Evolutionary conservation across 2,888 invertebrate genomes (phyloP).

Genomic region (Rhagophthalmus giganteus): DNA sequence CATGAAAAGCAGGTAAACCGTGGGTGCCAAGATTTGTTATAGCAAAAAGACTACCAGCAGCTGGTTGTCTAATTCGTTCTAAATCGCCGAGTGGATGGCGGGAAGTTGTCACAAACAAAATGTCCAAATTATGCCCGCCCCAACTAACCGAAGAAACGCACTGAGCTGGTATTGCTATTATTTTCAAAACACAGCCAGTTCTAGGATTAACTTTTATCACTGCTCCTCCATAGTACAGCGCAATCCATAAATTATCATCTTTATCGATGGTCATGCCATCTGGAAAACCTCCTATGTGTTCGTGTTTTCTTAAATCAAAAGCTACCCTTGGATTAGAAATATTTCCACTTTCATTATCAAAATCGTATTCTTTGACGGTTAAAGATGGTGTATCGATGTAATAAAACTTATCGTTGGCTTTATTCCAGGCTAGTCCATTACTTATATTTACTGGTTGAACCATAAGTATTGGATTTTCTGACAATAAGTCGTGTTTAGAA

Average conservation of each 20-base stretch:
- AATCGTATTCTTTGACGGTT: constrained; percentile 72
- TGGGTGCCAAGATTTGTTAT: constrained; percentile 44
- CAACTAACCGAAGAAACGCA: constrained; percentile 66
- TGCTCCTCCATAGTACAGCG: constrained; percentile 65
- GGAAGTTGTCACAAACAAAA: constrained; percentile 66
- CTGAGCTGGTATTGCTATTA: constrained; percentile 59
- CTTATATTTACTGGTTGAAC: constrained; percentile 65
- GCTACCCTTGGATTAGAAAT: constrained; percentile 50
- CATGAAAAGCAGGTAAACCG: constrained; percentile 45
- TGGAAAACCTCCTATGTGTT: constrained; percentile 27
- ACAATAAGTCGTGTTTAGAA: constrained; percentile 49
- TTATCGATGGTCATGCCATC: constrained; percentile 77
- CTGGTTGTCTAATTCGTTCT: constrained; percentile 49
- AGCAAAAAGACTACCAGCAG: constrained; percentile 55
- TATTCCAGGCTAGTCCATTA: constrained; percentile 78
- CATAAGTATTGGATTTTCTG: constrained; percentile 41
- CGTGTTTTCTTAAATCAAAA: constrained; percentile 37
- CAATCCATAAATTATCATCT: constrained; percentile 78
- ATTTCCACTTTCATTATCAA: constrained; percentile 60
- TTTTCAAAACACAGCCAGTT: constrained; percentile 55
- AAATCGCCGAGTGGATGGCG: constrained; percentile 40
- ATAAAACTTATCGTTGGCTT: constrained; percentile 70
- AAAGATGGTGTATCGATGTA: constrained; percentile 75
- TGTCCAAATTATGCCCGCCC: constrained; percentile 64
- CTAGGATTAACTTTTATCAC: constrained; percentile 60